Evolutionary conservation across 2,113 vertebrate species (phyloP), one percentile per base, ranked within the genome.

Genomic region (Xenus cinereus): DNA sequence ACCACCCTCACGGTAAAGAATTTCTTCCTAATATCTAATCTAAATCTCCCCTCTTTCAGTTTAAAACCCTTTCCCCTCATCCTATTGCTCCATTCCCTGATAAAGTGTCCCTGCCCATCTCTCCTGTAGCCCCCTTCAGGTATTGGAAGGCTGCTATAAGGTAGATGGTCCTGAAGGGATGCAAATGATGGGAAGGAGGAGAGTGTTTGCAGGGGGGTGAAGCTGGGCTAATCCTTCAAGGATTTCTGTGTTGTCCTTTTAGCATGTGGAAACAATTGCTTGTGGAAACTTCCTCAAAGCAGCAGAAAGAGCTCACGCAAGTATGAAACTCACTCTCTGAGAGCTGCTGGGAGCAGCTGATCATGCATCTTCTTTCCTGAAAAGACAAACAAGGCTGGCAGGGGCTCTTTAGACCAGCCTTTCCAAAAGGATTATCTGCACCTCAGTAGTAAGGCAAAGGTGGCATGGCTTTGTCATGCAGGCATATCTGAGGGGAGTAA

Each of bases 231-330:
- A 74, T 80, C 37, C 76, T 81, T 93, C 57, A 56, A 83, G 53
- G 67, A 66, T 80, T 80, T 86, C 59, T 86, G 50, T 89, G 63
- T 91, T 86, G 45, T 86, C 26, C 43, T 88, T 57, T 16, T 56
- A 54, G 17, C 51, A 45, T 14, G 35, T 57, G 72, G 89, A 63
- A 93, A 64, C 21, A 60, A 56, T 56, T 79, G 73, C 53, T 64
- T 39, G 18, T 89, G 84, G 33, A 86, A 67, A 33, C 79, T 90
- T 92, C 60, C 79, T 77, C 64, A 64, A 56, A 94, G 51, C 43
- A 78, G 26, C 46, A 86, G 54, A 63, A 87, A 9, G n/a, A 68
- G 17, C 72, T 88, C 14, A 3, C 0, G 0, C 41, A 53, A 81
- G 56, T 67, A 46, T 0, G 0, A 50, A 85, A 59, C 60, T 45